Evolutionary conservation across 2,888 invertebrate species (phyloP).

Genomic region (Eupithecia vulgata): DNA sequence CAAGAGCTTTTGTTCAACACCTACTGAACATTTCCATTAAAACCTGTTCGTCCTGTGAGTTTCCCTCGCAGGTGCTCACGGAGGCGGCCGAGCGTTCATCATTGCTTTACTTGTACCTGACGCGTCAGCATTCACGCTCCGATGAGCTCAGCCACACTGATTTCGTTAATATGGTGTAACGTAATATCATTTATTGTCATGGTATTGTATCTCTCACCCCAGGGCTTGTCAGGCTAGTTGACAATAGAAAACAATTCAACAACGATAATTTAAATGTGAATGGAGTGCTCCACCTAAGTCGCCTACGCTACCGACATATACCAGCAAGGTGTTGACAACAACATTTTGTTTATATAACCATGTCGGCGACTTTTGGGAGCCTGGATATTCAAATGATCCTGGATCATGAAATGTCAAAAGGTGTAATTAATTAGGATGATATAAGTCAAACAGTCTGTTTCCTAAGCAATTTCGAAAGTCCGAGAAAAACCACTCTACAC

Average conservation of each 20-base stretch:
- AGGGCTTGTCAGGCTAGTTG: no score
- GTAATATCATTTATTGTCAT: no score
- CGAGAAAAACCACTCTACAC: slow-evolving; percentile 29
- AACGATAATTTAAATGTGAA: no score
- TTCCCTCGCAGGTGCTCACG: neutral
- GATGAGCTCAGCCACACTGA: neutral
- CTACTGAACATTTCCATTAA: no score
- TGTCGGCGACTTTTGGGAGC: no score
- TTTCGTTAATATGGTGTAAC: neutral
- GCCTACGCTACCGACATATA: neutral
- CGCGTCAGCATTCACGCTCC: neutral
- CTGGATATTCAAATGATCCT: neutral
- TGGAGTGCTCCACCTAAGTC: no score
- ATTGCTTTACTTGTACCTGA: neutral
- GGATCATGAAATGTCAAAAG: neutral
- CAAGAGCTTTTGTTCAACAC: no score
- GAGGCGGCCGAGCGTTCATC: neutral
- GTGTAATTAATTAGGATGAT: neutral
- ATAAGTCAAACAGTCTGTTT: neutral
- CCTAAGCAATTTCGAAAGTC: neutral
- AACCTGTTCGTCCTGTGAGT: neutral
- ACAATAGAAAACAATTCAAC: no score
- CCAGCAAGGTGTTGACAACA: no score
- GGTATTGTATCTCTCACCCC: no score
- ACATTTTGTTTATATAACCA: no score